phyloP scores from a whole-genome alignment of 2,113 vertebrate species.

The Benitochromis conjunctus region DNA sequence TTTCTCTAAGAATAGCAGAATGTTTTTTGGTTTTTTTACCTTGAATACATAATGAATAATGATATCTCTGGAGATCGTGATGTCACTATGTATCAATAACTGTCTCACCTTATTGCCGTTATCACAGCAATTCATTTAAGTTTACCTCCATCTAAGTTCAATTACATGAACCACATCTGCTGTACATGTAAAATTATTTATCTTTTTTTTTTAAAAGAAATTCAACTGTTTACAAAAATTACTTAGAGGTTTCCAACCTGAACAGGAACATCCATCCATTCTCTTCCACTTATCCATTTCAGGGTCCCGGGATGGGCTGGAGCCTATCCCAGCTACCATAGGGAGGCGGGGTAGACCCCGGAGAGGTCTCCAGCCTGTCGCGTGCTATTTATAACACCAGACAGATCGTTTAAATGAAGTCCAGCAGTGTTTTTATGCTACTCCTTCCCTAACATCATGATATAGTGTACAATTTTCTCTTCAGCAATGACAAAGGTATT shows the following conservation, averaged over 20 bases:
- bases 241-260: not conserved
- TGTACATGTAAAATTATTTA: not conserved
- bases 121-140: not conserved
- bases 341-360: not conserved
- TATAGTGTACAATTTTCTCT: not conserved
- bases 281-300: not conserved
- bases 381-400: not conserved
- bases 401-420: not conserved
- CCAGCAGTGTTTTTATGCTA: not conserved
- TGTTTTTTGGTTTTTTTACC: not conserved
- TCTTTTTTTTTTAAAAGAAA: no score
- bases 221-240: not conserved
- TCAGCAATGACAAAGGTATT: not conserved
- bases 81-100: not conserved
- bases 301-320: not conserved
- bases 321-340: not conserved
- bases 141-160: not conserved
- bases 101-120: not conserved
- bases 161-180: not conserved
- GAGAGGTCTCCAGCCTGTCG: not conserved
- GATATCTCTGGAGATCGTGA: not conserved
- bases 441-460: not conserved
- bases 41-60: not conserved
- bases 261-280: not conserved
- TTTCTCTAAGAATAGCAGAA: not conserved